These are phyloP conservation scores for Nemoura dubitans DNA, from an alignment of 2,888 invertebrate genomes.

Conservation along the genomic window DNA sequence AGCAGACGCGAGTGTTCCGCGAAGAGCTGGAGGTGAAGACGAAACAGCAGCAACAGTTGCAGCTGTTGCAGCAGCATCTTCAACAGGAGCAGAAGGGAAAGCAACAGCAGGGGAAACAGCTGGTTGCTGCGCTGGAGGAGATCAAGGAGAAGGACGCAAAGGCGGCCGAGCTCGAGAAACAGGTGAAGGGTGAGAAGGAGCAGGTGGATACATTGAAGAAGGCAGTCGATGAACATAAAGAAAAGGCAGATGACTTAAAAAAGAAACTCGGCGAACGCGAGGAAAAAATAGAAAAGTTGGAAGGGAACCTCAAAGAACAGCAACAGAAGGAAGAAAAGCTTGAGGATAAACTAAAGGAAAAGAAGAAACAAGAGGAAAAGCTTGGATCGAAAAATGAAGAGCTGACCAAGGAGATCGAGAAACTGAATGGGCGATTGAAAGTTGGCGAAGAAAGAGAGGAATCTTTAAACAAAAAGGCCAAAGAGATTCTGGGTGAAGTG, in stretches of 20 bases:
- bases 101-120: conserved; percentile 16
- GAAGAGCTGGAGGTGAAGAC: conserved; percentile 26
- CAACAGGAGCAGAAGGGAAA: conserved; percentile 19
- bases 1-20: neutral
- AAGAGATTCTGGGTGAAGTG: neutral
- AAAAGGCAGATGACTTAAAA: neutral
- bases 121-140: neutral
- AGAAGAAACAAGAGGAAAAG: neutral
- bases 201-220: neutral
- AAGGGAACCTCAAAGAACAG: conserved; percentile 14
- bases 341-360: neutral
- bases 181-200: neutral
- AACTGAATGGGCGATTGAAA: neutral
- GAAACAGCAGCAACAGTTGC: conserved; percentile 26
- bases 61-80: conserved; percentile 19
- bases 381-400: neutral
- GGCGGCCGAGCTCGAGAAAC: neutral
- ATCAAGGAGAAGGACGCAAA: neutral
- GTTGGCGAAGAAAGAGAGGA: neutral
- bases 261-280: neutral
- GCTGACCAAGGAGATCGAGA: neutral
- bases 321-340: neutral
- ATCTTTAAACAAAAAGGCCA: neutral
- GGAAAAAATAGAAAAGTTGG: neutral
- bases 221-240: neutral